Evolutionary conservation across 2,113 vertebrate species (phyloP).

Genomic region (Platysternon megacephalum): DNA sequence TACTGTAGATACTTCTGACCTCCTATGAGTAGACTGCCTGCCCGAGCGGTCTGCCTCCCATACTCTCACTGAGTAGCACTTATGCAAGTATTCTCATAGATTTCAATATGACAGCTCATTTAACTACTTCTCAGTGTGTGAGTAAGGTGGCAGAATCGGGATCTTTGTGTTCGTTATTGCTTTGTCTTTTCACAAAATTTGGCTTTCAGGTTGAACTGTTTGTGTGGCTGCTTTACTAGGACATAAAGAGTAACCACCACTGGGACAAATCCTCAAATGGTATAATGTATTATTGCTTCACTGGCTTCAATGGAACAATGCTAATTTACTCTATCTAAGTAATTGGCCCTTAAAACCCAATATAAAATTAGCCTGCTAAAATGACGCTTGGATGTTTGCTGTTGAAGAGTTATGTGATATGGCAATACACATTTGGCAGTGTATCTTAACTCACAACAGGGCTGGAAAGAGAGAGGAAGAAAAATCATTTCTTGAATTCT

Average conservation of each 20-base stretch:
- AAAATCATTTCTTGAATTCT: neutral
- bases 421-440: neutral
- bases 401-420: neutral
- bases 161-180: neutral
- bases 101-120: neutral
- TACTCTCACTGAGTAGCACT: neutral
- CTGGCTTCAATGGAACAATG: neutral
- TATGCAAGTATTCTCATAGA: neutral
- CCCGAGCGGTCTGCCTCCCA: neutral
- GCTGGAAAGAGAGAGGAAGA: neutral
- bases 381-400: neutral
- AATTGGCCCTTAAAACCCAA: neutral
- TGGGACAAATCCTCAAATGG: neutral
- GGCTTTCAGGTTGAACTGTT: neutral
- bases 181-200: neutral
- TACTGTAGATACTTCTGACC: neutral
- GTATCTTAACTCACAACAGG: neutral
- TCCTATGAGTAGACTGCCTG: neutral
- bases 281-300: neutral
- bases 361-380: neutral
- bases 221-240: neutral
- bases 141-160: neutral
- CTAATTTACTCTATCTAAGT: neutral
- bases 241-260: neutral
- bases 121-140: neutral